Conservation (phyloP, 2,888 invertebrate genomes). For the Drosophila parthenogenetica region DNA sequence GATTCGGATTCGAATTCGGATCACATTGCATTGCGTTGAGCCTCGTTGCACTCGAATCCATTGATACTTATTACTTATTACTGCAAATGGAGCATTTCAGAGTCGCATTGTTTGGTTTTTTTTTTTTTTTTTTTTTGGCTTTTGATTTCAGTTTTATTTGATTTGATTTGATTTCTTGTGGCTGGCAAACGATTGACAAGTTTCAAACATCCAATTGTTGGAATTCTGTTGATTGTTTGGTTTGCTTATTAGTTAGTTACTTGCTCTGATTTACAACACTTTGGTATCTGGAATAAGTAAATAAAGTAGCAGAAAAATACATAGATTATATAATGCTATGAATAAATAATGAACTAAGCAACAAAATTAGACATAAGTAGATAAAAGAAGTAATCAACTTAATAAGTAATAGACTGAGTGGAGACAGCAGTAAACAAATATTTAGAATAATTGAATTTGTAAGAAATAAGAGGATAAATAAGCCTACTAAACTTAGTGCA, state of each 20-base stretch:
- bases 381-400: too few relatives aligned
- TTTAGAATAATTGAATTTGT: too few relatives aligned
- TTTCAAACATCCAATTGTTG: neutral
- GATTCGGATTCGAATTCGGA: constrained; percentile 2
- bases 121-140: constrained; percentile 18
- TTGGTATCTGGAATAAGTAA: neutral
- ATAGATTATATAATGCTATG: too few relatives aligned
- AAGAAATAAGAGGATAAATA: too few relatives aligned
- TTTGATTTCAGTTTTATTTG: neutral
- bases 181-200: constrained; percentile 3
- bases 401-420: too few relatives aligned
- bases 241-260: neutral
- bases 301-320: too few relatives aligned
- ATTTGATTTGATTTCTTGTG: constrained; percentile 15
- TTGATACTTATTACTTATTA: constrained; percentile 12
- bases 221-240: neutral
- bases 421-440: too few relatives aligned
- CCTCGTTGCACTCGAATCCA: constrained; percentile 54
- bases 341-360: too few relatives aligned
- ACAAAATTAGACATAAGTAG: too few relatives aligned
- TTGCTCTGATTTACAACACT: neutral
- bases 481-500: too few relatives aligned
- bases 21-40: constrained; percentile 44
- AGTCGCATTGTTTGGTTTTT: constrained; percentile 15
- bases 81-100: constrained; percentile 42